A percentile compares a stretch with the other conserved stretches of the same genome.
Conservation (phyloP, 2,113 vertebrate species). For the Pangasianodon hypophthalmus region DNA sequence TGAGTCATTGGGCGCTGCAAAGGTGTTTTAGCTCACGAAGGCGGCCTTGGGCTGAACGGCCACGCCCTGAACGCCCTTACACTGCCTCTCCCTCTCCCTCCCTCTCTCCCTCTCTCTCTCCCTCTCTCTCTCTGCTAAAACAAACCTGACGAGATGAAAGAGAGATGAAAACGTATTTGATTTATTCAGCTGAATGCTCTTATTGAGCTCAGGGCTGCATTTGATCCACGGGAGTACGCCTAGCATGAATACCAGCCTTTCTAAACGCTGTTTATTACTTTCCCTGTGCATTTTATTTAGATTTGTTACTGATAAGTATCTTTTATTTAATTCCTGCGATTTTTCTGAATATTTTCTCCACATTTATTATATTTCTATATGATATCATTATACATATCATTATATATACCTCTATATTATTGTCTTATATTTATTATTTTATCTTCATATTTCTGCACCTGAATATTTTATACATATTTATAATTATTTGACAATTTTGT, state of each 20-base stretch:
- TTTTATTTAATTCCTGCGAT: neutral
- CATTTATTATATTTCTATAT: neutral
- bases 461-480: neutral
- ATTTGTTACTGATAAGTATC: neutral
- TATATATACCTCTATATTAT: neutral
- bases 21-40: constrained; percentile 38
- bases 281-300: neutral
- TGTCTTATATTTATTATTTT: neutral
- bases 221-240: neutral
- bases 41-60: constrained; percentile 23
- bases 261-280: neutral
- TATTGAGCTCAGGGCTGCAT: neutral
- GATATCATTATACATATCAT: neutral
- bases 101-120: neutral
- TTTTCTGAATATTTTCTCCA: neutral
- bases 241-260: neutral
- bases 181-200: neutral
- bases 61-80: constrained; percentile 40
- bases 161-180: neutral
- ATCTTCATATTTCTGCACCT: neutral
- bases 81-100: neutral
- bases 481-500: neutral
- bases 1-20: constrained; percentile 34
- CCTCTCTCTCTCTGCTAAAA: neutral
- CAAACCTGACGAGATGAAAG: constrained; percentile 1